Base-by-base conservation (phyloP, 92 coral and sea anemone genomes). In the Plumapathes pennacea region DNA sequence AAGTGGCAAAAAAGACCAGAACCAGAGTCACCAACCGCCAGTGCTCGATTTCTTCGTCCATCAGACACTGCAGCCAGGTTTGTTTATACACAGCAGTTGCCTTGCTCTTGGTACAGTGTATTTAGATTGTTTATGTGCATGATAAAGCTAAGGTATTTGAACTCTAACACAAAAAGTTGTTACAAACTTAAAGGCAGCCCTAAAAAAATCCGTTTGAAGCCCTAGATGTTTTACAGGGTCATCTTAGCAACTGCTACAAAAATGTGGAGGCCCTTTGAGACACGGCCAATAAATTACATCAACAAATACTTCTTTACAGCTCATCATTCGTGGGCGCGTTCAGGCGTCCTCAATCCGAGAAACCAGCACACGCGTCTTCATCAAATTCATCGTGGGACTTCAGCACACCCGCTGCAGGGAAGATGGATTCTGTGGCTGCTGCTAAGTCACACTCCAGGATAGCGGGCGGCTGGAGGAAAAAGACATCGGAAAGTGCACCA, bases 381-480 rank as follows among this genome's bases (percentile, higher is more conserved):
- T 65, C 84, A 15, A 57, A 36, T 11, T 38, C 21, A 11, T 54
- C 76, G 5, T 58, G 82, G 82, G 72, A 81, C 68, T 57, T 72
- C 38, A 57, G 63, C 46, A 26, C 46, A 8, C 64, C 58, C 41
- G 26, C 57, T 11, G 76, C 50, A 42, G 5, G 47, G 47, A 17
- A 36, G 57, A 49, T 46, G 30, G 68, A 28, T 43, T 20, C 29
- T 32, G 63, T 49, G 15, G 11, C 30, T 10, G 33, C 42, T 9
- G 81, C 70, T 10, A 54, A 50, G 38, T 36, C 69, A 27, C 48
- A 62, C 29, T 50, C 56, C 46, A 71, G 75, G 25, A 28, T 73
- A 11, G 75, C 95, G n/a, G 90, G 85, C 8, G 85, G 96, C 10
- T 92, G 98, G 98, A 88, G 84, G 38, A 92, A 88, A 72, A 83